These are phyloP conservation scores for Python bivittatus DNA, from an alignment of 2,113 vertebrate species.

Conservation along the genomic window DNA sequence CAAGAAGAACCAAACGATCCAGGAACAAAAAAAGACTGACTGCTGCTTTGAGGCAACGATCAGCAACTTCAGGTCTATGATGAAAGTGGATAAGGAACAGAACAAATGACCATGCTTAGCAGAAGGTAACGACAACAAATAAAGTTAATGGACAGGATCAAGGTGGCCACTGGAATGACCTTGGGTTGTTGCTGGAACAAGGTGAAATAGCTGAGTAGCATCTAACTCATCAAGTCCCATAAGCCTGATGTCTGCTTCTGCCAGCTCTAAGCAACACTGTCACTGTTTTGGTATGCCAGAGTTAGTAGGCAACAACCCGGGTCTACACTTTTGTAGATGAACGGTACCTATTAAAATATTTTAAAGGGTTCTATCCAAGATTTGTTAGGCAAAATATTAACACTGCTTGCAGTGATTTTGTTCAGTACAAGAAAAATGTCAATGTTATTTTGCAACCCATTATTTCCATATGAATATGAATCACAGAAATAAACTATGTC, in stretches of 20 bases:
- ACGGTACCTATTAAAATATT: constrained; percentile 43
- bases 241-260: not conserved
- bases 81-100: not conserved
- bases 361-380: constrained; percentile 39
- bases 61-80: not conserved
- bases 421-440: constrained; percentile 42
- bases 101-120: not conserved
- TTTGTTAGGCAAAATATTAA: constrained; percentile 41
- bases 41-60: no score
- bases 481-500: constrained; percentile 67
- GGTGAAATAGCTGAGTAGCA: not conserved
- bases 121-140: not conserved
- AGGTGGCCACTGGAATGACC: not conserved
- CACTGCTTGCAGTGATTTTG: constrained; percentile 47
- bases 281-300: not conserved
- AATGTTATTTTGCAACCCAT: constrained; percentile 64
- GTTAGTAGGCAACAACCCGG: not conserved
- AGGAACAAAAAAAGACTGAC: not conserved
- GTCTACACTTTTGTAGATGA: constrained; percentile 43
- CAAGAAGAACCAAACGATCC: not conserved
- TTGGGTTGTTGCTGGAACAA: not conserved
- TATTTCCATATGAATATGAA: constrained; percentile 68
- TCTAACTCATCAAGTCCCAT: not conserved
- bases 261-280: not conserved
- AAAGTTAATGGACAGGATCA: not conserved